phyloP scores from a whole-genome alignment of 2,113 vertebrate species.

The Mormoops blainvillei region DNA sequence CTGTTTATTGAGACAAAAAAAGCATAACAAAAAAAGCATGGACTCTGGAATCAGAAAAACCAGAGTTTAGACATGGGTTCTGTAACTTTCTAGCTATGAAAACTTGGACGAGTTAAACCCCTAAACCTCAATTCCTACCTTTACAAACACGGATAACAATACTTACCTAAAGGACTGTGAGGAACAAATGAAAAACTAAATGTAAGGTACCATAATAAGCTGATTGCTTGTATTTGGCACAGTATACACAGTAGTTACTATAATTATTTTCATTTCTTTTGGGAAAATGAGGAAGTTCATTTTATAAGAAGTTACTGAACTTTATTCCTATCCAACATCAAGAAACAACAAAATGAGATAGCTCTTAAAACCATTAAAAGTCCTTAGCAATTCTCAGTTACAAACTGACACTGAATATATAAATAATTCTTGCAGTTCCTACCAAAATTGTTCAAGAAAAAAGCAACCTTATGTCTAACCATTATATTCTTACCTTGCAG shows the following conservation, averaged over 20 bases:
- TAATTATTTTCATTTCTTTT: constrained; percentile 13
- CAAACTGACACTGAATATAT: background rate
- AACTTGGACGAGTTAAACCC: background rate
- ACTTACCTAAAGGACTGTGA: background rate
- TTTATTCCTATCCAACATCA: background rate
- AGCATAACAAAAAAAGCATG: background rate
- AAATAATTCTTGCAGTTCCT: background rate
- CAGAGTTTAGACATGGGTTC: background rate
- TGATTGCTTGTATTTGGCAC: background rate
- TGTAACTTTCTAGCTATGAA: background rate
- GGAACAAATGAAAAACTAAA: background rate
- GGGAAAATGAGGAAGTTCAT: background rate
- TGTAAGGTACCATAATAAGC: background rate
- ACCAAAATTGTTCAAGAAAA: background rate
- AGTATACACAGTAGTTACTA: background rate
- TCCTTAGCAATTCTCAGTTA: background rate
- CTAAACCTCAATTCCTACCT: background rate
- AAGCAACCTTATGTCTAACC: background rate
- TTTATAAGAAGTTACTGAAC: constrained; percentile 32
- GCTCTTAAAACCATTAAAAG: background rate
- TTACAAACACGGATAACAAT: background rate
- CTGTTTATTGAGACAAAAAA: background rate
- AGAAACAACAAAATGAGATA: background rate
- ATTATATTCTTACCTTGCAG: constrained; percentile 87
- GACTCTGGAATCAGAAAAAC: background rate